Base-by-base conservation (phyloP, 1,140 invertebrate genomes). In the Glossosoma conforme region DNA sequence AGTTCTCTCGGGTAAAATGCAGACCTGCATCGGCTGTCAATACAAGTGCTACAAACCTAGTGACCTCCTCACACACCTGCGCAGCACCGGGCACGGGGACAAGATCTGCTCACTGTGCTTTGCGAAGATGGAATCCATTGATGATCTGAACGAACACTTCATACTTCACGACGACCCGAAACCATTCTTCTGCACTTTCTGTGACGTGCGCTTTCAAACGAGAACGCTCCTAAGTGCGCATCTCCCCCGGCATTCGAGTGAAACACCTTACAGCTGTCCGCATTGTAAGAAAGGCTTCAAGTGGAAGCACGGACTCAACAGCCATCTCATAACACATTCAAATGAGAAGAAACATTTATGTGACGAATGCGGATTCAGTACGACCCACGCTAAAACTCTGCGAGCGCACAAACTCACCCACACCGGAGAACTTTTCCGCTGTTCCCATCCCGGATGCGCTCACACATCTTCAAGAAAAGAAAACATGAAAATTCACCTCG, bases 241-340 rank as follows among this genome's bases (percentile, higher is more conserved):
- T 60, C 56, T 71, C 19, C 79, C 78, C 2, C 79, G 79, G 50
- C 80, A 82, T 57, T 77, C 75, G 1, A 70, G 62, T 8, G 69
- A 74, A 52, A 75, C 70, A 22, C 79, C 80, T 2, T 80, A 76
- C 63, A 68, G 75, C 0, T 83, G 81, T 56, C 63, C 68, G 11
- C 62, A 77, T 21, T 83, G 81, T 60, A 63, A 68, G n/a, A 75
- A 77, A 58, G 77, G 75, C 13, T 83, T 83, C 60, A 81, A 81
- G 52, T 81, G 79, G 78, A 81, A 81, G 30, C 77, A 81, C 61
- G 77, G 77, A 0, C 63, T 82, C 1, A 78, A 76, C 54, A 75
- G 71, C 38, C 80, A 83, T 60, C 68, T 78, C 57, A 61, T 79
- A 2, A 70, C 72, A 0, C 80, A 83, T 53, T 76, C 73, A 47